Evolutionary conservation across 2,888 invertebrate genomes (phyloP).

Genomic region (Brenthis hecate): DNA sequence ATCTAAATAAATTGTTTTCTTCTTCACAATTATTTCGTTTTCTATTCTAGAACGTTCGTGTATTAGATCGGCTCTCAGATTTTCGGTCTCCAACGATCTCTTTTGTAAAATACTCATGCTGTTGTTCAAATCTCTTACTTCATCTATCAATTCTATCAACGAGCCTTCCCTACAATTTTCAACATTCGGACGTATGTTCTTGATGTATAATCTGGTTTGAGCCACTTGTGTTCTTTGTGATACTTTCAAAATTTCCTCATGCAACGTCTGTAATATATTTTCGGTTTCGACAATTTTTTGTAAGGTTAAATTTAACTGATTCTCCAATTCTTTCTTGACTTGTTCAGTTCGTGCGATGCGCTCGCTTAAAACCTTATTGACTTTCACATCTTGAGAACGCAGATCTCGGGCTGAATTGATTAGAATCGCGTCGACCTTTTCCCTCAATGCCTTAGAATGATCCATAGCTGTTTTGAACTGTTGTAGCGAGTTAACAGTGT

Average conservation of each 20-base stretch:
- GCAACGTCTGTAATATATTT: conserved; percentile 66
- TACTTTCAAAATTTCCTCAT: conserved; percentile 71
- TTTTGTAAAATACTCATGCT: conserved; percentile 68
- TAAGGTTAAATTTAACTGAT: conserved; percentile 82
- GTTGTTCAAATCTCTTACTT: conserved; percentile 70
- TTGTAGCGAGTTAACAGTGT: conserved; percentile 87
- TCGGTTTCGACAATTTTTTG: conserved; percentile 72
- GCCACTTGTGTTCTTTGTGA: conserved; percentile 72
- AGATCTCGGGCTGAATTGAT: conserved; percentile 90
- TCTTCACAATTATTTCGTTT: conserved; percentile 74
- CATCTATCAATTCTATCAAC: conserved; percentile 66
- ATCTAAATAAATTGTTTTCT: conserved; percentile 68
- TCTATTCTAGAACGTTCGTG: conserved; percentile 68
- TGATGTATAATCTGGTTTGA: conserved; percentile 72
- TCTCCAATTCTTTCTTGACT: conserved; percentile 86
- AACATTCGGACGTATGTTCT: conserved; percentile 66
- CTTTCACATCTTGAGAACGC: conserved; percentile 89
- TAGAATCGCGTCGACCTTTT: conserved; percentile 87
- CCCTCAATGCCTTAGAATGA: conserved; percentile 86
- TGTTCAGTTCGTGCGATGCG: conserved; percentile 90
- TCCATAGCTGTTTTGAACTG: conserved; percentile 88
- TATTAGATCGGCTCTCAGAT: conserved; percentile 66
- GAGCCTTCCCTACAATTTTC: conserved; percentile 77
- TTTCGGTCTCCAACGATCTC: conserved; percentile 67
- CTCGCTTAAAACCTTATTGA: conserved; percentile 87